These are phyloP conservation scores for Pheosia gnoma DNA, from an alignment of 2,888 invertebrate species.

Conservation along the genomic window DNA sequence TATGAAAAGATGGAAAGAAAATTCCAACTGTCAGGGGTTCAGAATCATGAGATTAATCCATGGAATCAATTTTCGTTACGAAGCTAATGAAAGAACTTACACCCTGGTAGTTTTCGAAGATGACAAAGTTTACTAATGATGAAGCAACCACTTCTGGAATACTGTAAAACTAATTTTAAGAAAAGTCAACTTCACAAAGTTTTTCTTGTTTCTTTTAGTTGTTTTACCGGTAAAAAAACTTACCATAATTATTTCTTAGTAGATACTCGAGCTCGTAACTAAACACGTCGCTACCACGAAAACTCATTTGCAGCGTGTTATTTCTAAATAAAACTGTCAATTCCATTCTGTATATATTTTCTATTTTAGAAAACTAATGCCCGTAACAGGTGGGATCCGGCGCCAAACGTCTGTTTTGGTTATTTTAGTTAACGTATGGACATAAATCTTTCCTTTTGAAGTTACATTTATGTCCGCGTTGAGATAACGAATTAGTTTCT, in stretches of 20 bases:
- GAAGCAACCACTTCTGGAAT: no score
- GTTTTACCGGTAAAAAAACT: not conserved
- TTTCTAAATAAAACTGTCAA: slow-evolving; percentile 68
- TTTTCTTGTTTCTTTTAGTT: no score
- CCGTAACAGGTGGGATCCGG: slow-evolving; percentile 68
- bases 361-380: slow-evolving; percentile 64
- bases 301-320: slow-evolving; percentile 29
- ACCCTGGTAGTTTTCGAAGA: no score
- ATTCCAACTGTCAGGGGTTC: no score
- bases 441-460: slow-evolving; percentile 70
- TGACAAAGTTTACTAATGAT: no score
- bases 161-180: no score
- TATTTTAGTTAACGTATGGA: slow-evolving; percentile 35
- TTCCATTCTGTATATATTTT: slow-evolving; percentile 54
- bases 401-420: slow-evolving; percentile 39
- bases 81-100: no score
- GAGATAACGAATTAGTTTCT: slow-evolving; percentile 64
- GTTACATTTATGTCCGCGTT: slow-evolving; percentile 59
- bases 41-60: no score
- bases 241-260: not conserved
- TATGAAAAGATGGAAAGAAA: no score
- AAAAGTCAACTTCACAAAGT: no score
- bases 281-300: slow-evolving; percentile 23
- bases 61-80: no score
- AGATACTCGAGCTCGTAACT: slow-evolving; percentile 9